Conservation (phyloP, 1,140 invertebrate genomes). For the Pseudachorutes palmiensis region DNA sequence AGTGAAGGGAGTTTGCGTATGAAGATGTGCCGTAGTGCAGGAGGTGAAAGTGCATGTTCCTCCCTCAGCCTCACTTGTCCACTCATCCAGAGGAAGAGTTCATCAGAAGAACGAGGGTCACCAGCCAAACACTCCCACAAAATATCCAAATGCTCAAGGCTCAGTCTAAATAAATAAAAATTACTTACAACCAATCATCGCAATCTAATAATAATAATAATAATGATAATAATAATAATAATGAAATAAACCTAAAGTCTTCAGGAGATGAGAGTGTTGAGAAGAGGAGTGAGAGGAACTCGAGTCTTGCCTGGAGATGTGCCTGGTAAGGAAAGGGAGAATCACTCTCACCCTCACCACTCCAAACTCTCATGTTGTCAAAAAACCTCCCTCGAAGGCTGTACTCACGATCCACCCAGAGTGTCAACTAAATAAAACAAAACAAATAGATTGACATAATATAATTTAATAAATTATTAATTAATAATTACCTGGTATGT, state of each 20-base stretch:
- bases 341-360: conserved; percentile 39
- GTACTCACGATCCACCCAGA: conserved; percentile 82
- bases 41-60: conserved; percentile 75
- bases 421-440: conserved; percentile 53
- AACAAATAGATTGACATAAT: background rate
- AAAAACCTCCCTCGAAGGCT: conserved; percentile 90
- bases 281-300: conserved; percentile 86
- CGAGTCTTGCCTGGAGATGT: conserved; percentile 78
- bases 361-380: conserved; percentile 56
- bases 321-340: conserved; percentile 74
- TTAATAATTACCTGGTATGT: conserved; percentile 39
- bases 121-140: conserved; percentile 82
- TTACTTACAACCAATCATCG: conserved; percentile 26
- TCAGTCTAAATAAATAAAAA: conserved; percentile 54
- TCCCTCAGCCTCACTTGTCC: conserved; percentile 51
- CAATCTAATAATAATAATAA: conserved; percentile 25
- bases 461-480: background rate
- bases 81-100: conserved; percentile 80
- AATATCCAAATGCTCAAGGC: conserved; percentile 76
- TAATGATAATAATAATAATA: background rate
- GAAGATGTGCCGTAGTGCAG: conserved; percentile 78
- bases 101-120: conserved; percentile 73
- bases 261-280: conserved; percentile 81
- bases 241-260: conserved; percentile 56
- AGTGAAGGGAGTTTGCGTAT: conserved; percentile 79